These are phyloP conservation scores for Plebejus argus DNA, from an alignment of 2,888 invertebrate genomes.

Conservation along the genomic window DNA sequence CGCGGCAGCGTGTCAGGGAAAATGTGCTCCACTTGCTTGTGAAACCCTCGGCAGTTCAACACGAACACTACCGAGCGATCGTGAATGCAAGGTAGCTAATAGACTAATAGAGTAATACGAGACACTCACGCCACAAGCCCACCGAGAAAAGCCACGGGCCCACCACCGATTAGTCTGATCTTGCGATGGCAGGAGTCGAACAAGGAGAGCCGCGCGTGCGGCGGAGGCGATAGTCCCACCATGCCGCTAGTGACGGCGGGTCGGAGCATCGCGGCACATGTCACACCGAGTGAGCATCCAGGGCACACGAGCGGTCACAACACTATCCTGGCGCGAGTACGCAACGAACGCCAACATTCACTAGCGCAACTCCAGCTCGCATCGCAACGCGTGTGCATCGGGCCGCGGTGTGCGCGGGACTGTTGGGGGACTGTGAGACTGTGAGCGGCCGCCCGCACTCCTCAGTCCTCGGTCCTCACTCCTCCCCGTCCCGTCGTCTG, in stretches of 20 bases:
- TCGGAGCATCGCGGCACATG: conserved; percentile 56
- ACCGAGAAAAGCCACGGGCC: conserved; percentile 83
- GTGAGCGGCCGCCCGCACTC: conserved; percentile 46
- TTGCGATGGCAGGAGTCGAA: conserved; percentile 88
- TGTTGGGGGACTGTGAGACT: too few species aligned
- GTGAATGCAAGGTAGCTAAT: neutral
- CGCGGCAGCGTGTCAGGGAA: neutral
- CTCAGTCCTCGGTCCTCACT: conserved; percentile 49
- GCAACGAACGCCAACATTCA: conserved; percentile 49
- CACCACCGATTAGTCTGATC: conserved; percentile 85
- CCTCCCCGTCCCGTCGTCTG: conserved; percentile 49
- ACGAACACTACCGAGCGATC: conserved; percentile 5
- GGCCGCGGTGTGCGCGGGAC: conserved; percentile 75
- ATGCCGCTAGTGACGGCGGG: conserved; percentile 75
- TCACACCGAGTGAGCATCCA: conserved; percentile 35
- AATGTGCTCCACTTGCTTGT: conserved; percentile 9
- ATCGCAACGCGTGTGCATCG: conserved; percentile 72
- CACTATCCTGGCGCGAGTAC: conserved; percentile 61
- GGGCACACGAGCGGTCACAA: conserved; percentile 43
- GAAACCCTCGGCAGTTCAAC: conserved; percentile 16
- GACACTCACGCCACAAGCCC: conserved; percentile 86
- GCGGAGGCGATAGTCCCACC: conserved; percentile 67
- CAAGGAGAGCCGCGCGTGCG: conserved; percentile 82
- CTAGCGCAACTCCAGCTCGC: conserved; percentile 78
- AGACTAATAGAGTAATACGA: neutral